Evolutionary conservation across 2,113 vertebrate species (phyloP), one percentile per base, ranked within the genome.

Genomic region (Proterorhinus semilunaris): DNA sequence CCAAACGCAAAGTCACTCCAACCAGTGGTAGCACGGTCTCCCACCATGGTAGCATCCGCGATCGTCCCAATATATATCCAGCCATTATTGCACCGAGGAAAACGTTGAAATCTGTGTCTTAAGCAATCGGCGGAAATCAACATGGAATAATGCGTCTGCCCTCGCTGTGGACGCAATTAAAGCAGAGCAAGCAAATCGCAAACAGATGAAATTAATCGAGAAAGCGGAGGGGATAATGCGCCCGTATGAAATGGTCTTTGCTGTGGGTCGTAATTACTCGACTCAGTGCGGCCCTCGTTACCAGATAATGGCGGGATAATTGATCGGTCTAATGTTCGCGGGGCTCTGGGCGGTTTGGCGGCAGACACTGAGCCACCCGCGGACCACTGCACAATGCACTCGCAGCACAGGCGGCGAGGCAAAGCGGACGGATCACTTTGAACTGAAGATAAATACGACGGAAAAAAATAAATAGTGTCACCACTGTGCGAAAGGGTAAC

Each of bases 191-290:
- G 86, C 91, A 91, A 90, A 87, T 89, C 76, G 79, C 85, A 89
- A 90, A 93, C 90, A 91, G 91, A 91, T 90, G 86, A 69, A 88
- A 92, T 88, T 83, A 88, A 84, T 83, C 78, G 78, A 82, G 63
- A 82, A 86, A 82, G 82, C 63, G 80, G 76, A 82, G 72, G 82
- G 17, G 81, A 80, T 78, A 79, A 86, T 82, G 79, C 69, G 79
- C 59, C 69, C 77, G 81, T 72, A 81, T 89, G 74, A 89, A 87
- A 89, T 73, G 75, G 80, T 86, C 88, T 90, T 87, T 87, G 87
- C 90, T 90, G 81, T 86, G 90, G 90, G 88, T 93, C 85, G 85
- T 90, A 92, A 93, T 93, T 92, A 92, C 88, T 87, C 81, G 79
- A 91, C 70, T 91, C 89, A 91, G 86, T 80, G 84, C 86, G 87